phyloP scores from a whole-genome alignment of 2,797 vertebrate species.

The Sebastolobus altivelis region DNA sequence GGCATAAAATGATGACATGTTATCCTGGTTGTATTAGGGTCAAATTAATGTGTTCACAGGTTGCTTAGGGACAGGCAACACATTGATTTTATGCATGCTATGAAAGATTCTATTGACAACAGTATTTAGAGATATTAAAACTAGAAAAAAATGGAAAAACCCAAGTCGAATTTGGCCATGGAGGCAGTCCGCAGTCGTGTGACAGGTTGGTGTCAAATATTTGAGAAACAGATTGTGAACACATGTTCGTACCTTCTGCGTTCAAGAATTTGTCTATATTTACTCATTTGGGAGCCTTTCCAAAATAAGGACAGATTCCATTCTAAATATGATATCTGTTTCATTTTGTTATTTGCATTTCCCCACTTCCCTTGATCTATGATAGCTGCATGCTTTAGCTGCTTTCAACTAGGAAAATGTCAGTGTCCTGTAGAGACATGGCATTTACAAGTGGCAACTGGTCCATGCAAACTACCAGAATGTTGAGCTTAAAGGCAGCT shows the following conservation, averaged over 20 bases:
- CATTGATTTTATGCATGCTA: constrained; percentile 4
- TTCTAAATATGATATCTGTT: constrained; percentile 49
- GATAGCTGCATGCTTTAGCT: constrained; percentile 52
- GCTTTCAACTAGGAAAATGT: constrained; percentile 48
- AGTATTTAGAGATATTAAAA: neutral
- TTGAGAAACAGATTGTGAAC: constrained; percentile 72
- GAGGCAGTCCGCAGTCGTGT: constrained; percentile 37
- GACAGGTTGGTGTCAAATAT: constrained; percentile 59
- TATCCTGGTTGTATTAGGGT: constrained; percentile 26
- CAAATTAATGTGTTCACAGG: constrained; percentile 34
- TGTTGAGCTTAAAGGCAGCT: constrained; percentile 17
- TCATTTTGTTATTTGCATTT: constrained; percentile 60
- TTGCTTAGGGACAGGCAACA: constrained; percentile 29
- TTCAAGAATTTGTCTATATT: constrained; percentile 58
- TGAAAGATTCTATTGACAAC: constrained; percentile 5
- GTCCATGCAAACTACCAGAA: constrained; percentile 24
- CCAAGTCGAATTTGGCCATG: constrained; percentile 2
- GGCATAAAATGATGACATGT: constrained; percentile 31
- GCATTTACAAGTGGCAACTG: constrained; percentile 58
- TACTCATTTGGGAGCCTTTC: constrained; percentile 42
- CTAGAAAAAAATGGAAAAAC: constrained; percentile 13
- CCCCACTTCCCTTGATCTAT: constrained; percentile 50
- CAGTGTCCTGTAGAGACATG: constrained; percentile 56
- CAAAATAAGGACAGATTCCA: constrained; percentile 47
- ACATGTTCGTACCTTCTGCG: constrained; percentile 58